These are phyloP conservation scores for Apotomis betuletana DNA, from an alignment of 2,888 invertebrate species.

Conservation along the genomic window DNA sequence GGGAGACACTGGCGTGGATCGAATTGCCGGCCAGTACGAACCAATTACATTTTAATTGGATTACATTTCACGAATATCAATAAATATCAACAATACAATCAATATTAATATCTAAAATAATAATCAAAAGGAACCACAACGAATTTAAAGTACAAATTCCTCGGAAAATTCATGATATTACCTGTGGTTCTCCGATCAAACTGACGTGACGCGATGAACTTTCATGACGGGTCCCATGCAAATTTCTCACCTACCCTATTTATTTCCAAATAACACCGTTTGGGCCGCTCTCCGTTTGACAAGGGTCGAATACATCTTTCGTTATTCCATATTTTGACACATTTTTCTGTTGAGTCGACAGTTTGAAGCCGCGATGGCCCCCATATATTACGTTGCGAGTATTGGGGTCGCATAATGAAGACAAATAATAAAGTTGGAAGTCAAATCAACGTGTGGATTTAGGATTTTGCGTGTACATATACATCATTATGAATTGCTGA, in stretches of 20 bases:
- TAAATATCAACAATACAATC: too few species aligned
- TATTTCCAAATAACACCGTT: constrained; percentile 53
- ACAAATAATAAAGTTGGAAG: constrained; percentile 51
- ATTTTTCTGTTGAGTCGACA: constrained; percentile 60
- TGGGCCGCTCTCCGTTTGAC: constrained; percentile 56
- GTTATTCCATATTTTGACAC: constrained; percentile 65
- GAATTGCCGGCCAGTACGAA: too few species aligned
- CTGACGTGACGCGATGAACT: constrained; percentile 35
- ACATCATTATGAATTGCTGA: not conserved
- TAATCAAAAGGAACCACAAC: too few species aligned
- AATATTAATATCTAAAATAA: too few species aligned
- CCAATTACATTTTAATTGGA: too few species aligned
- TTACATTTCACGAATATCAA: too few species aligned
- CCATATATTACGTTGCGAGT: constrained; percentile 61
- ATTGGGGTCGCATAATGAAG: constrained; percentile 55
- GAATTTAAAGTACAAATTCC: too few species aligned
- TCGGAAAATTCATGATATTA: not conserved
- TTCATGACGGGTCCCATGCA: constrained; percentile 43
- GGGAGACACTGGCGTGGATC: too few species aligned
- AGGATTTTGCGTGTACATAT: constrained; percentile 21
- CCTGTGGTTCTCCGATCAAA: constrained; percentile 21
- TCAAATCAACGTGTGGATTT: constrained; percentile 33
- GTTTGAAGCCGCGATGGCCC: constrained; percentile 55
- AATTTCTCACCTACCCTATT: constrained; percentile 46
- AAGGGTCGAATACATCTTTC: constrained; percentile 69